Evolutionary conservation across 1,140 invertebrate genomes (phyloP), one percentile per base, ranked within the genome.

Genomic region (Cherax quadricarinatus): DNA sequence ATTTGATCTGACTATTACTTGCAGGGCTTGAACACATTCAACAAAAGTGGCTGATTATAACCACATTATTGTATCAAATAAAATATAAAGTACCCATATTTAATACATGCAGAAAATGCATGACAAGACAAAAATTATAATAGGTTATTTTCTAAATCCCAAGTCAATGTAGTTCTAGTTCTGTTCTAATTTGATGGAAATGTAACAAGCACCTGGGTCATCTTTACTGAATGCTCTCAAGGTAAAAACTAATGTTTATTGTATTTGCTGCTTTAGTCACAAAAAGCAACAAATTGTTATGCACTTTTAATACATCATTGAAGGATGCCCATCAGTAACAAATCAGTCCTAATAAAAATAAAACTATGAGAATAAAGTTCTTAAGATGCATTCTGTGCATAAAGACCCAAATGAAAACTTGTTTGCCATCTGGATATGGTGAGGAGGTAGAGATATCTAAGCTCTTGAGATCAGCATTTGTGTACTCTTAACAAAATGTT

Each of bases 391-490:
- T 83, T 83, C 51, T 18, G 70, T 75, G 21, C 30, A 30, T 75
- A 75, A 75, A 75, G 21, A 30, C 70, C 70, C 9, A 30, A 75
- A n/a, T 18, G 49, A 82, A 48, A 57, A 83, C 81, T 83, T 83
- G 49, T 41, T 83, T n/a, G n/a, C 83, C n/a, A 81, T 57, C 66
- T 84, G 49, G 49, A 83, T 83, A 70, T 83, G 88, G 70, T 62
- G 48, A 84, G 88, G 88, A 89, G 81, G 88, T 89, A 89, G 81
- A 89, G 88, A 83, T 83, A 57, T 53, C 81, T 73, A 89, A 89
- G 81, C 88, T 89, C 88, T 83, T 89, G 88, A 89, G 88, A 89
- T 89, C 88, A 89, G 21, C 66, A 24, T 81, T 57, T 66, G 57
- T 89, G 88, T 57, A 89, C 66, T 73, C 49, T 82, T 66, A 80